Base-by-base conservation (phyloP, 2,888 invertebrate genomes). In the Caenorhabditis becei region DNA sequence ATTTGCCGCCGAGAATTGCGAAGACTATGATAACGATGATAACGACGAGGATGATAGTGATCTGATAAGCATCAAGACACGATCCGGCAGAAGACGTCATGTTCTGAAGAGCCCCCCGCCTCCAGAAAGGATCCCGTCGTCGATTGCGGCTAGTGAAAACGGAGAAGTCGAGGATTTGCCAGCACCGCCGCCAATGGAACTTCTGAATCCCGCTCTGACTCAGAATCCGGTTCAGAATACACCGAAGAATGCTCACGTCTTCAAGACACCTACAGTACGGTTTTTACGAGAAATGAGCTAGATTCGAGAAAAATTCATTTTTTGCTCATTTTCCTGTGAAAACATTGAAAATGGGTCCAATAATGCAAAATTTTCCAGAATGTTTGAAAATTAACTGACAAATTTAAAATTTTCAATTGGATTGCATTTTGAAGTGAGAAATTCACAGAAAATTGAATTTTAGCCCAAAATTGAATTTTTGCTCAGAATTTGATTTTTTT, bases 81-180 rank as follows among this genome's bases (percentile, higher is more conserved):
- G 66, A 16, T 74, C 65, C 4, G 74, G 74, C 7, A 32, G 72
- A 44, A 47, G 74, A 28, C 65, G 63, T 7, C 54, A 72, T 53
- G 26, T 70, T 35, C 58, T 70, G 74, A 80, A 80, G 18, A 80
- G 80, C 41, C 80, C 75, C 10, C 80, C 80, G 16, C 75, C 80
- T 8, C 80, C 75, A n/a, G 80, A 80, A 14, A 26, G 74, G 7
- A 51, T 70, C n/a, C 74, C 75, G 0, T 70, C 70, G 16, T 75
- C 74, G 0, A 28, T 74, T 0, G 72, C 54, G 2, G 65, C 41
- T 0, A 75, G 70, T 26, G 79, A 80, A 14, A 23, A 23, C 14
- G 79, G 63, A 18, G 77, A 72, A n/a, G 32, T 32, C 1, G 72
- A 71, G 0, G 51, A 53, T 1, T 20, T 49, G 20, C 20, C 49